phyloP scores from a whole-genome alignment of 2,113 vertebrate genomes.

The Neolamprologus kungweensis region DNA sequence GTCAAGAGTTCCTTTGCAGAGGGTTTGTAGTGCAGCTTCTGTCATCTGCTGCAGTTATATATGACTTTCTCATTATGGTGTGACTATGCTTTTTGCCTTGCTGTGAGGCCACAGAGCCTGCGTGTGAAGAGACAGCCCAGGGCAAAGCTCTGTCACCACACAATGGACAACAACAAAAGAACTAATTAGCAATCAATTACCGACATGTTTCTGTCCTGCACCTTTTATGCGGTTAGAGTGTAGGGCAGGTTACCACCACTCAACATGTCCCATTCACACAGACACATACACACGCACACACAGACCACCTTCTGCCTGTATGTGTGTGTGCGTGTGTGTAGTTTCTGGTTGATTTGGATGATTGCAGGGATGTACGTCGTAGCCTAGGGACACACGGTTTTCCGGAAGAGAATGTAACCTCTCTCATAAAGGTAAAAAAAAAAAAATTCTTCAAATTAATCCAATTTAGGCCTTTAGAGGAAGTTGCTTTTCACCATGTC shows the following conservation, averaged over 20 bases:
- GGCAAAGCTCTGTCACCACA: slow-evolving; percentile 55
- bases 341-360: neutral
- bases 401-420: slow-evolving; percentile 7
- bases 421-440: slow-evolving; percentile 4
- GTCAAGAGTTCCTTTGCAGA: neutral
- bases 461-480: neutral
- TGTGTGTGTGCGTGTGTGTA: neutral
- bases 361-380: slow-evolving; percentile 13
- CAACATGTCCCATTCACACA: slow-evolving; percentile 48
- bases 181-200: slow-evolving; percentile 91
- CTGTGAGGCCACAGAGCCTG: slow-evolving; percentile 8
- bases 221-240: slow-evolving; percentile 73
- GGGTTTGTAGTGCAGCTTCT: neutral
- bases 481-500: neutral
- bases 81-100: neutral
- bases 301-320: slow-evolving; percentile 56
- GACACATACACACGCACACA: slow-evolving; percentile 14
- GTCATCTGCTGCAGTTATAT: neutral
- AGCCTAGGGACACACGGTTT: slow-evolving; percentile 18
- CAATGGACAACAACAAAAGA: slow-evolving; percentile 70
- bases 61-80: slow-evolving; percentile 31
- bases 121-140: slow-evolving; percentile 58
- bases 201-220: slow-evolving; percentile 75
- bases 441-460: neutral
- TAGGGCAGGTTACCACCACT: slow-evolving; percentile 68